These are phyloP conservation scores for Leptobrachium ailaonicum DNA, from an alignment of 2,113 vertebrate genomes.

Conservation along the genomic window DNA sequence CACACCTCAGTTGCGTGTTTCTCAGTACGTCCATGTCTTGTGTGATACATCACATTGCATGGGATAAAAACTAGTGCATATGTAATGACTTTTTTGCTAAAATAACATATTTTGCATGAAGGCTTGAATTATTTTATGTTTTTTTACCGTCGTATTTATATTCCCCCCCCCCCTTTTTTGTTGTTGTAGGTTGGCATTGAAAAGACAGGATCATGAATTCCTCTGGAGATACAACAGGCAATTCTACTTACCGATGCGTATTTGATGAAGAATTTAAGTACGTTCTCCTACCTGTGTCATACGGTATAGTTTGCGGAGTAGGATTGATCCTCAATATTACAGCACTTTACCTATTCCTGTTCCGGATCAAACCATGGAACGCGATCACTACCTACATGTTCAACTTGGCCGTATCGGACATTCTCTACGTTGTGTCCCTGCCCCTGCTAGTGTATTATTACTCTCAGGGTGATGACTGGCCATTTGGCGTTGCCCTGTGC, in stretches of 20 bases:
- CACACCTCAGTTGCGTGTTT: too few relatives aligned
- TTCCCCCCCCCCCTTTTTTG: not conserved
- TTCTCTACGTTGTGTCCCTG: constrained; percentile 85
- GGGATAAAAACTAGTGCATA: too few relatives aligned
- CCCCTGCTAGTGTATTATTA: constrained; percentile 94
- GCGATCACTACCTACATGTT: constrained; percentile 94
- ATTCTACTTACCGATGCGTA: constrained; percentile 68
- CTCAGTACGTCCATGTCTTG: too few relatives aligned
- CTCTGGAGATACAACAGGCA: constrained; percentile 3
- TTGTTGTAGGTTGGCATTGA: constrained; percentile 1
- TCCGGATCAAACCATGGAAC: constrained; percentile 87
- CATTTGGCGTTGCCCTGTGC: constrained; percentile 82
- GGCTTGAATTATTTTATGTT: not conserved
- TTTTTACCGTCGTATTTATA: not conserved
- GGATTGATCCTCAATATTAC: constrained; percentile 82
- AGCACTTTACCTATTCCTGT: constrained; percentile 84
- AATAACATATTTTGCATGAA: not conserved
- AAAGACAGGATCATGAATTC: constrained; percentile 45
- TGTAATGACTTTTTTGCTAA: too few relatives aligned
- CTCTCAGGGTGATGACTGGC: constrained; percentile 86
- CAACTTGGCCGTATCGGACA: constrained; percentile 88
- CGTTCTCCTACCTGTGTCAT: constrained; percentile 86
- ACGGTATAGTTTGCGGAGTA: constrained; percentile 82
- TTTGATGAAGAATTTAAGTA: constrained; percentile 92
- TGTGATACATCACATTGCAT: too few relatives aligned